These are phyloP conservation scores for Clavelina lepadiformis DNA, from an alignment of 23 tunicate species.

Conservation along the genomic window DNA sequence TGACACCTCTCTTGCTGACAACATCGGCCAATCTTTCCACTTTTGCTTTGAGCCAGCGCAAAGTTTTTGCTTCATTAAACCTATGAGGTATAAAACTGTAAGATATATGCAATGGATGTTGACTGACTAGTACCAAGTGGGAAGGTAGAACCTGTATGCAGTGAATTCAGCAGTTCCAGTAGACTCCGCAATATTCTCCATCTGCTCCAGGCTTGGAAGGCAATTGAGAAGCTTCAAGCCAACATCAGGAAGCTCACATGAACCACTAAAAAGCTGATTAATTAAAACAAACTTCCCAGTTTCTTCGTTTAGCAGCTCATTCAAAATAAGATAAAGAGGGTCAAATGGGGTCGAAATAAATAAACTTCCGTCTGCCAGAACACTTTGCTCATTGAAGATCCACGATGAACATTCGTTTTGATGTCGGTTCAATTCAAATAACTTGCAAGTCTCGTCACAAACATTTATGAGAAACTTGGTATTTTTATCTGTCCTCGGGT, in stretches of 20 bases:
- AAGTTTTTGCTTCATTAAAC: slow-evolving; percentile 64
- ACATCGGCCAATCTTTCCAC: slow-evolving; percentile 31
- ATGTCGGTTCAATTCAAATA: slow-evolving; percentile 58
- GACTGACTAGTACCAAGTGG: neutral
- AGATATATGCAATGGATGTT: neutral
- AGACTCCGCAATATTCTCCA: slow-evolving; percentile 33
- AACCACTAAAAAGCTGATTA: slow-evolving; percentile 46
- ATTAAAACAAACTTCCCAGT: slow-evolving; percentile 52
- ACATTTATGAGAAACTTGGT: slow-evolving; percentile 32
- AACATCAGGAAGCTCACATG: neutral
- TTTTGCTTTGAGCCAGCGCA: slow-evolving; percentile 61
- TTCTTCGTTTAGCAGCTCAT: slow-evolving; percentile 8
- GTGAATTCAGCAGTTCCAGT: slow-evolving; percentile 36
- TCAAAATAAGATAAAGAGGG: slow-evolving; percentile 49
- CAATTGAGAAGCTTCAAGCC: slow-evolving; percentile 7
- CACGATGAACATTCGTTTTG: slow-evolving; percentile 51
- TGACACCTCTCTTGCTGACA: slow-evolving; percentile 16
- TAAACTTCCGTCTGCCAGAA: slow-evolving; percentile 59
- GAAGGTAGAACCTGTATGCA: slow-evolving; percentile 39
- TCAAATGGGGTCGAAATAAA: slow-evolving; percentile 58
- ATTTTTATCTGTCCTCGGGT: slow-evolving; percentile 42
- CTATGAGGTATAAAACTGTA: slow-evolving; percentile 17
- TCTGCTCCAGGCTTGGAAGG: neutral
- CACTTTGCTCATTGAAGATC: slow-evolving; percentile 45
- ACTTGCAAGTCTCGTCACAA: neutral